Evolutionary conservation across 2,888 invertebrate genomes (phyloP), one percentile per base, ranked within the genome.

Genomic region (Cataglyphis livida): DNA sequence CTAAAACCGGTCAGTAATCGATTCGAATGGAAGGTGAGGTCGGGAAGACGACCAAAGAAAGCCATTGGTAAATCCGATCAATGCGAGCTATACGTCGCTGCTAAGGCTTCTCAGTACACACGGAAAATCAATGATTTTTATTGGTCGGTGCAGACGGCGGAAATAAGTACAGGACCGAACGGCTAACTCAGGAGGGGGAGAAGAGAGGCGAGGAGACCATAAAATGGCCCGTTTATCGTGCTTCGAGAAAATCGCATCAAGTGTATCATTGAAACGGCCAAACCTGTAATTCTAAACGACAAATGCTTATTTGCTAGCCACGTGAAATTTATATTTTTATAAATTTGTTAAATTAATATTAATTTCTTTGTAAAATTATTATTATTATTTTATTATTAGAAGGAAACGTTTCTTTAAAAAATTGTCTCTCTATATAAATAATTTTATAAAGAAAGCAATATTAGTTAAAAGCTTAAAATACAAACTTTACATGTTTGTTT

Each of bases 31-130:
- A 9, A 65, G 59, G 41, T 44, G 32, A 57, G 59, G 54, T 68
- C 70, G 51, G 35, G 64, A 82, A 87, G 74, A 87, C 84, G 62
- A 61, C 38, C 82, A 64, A 83, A 76, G 85, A 84, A 86, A 88
- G 81, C 84, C 84, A 71, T 79, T 76, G 84, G 83, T 84, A 88
- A 90, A 87, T 88, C 85, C 85, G 84, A 85, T 88, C 86, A 85
- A 85, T 76, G 84, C 59, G 44, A 54, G 57, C 61, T 62, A 57
- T 35, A 68, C 75, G 48, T 44, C 41, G 61, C n/a, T 18, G 41
- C 38, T 59, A 44, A 78, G 25, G 32, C 57, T 78, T 78, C 57
- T 57, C 78, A 18, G 44, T 78, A 70, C 41, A 78, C 68, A 32
- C 41, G 35, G 57, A 70, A 70, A 78, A 78, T 78, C 78, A 78